These are phyloP conservation scores for Lucilia cuprina DNA, from an alignment of 1,140 invertebrate species.

Conservation along the genomic window DNA sequence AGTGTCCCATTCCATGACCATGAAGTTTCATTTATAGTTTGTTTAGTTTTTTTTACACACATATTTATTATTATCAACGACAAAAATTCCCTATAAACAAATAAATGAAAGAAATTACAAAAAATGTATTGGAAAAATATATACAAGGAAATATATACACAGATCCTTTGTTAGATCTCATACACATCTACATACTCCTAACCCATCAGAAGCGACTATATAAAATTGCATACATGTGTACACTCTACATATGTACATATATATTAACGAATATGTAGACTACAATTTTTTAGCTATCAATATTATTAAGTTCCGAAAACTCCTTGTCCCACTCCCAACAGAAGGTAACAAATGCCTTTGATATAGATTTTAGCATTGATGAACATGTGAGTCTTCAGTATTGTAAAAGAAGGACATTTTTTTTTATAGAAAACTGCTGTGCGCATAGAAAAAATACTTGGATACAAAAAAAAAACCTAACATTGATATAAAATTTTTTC, in stretches of 20 bases:
- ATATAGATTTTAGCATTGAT: slow-evolving; percentile 35
- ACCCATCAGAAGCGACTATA: not conserved
- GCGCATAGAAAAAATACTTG: not conserved
- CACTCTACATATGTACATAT: not conserved
- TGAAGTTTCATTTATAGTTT: not conserved
- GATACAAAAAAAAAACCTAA: not conserved
- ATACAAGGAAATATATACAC: not conserved
- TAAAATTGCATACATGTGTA: not conserved
- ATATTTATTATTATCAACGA: not conserved
- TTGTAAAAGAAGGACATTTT: not conserved
- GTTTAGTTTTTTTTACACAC: not conserved
- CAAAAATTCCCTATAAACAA: not conserved
- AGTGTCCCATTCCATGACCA: not conserved
- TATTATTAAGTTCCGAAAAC: not conserved
- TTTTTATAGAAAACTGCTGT: not conserved
- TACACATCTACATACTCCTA: not conserved
- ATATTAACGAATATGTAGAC: not conserved
- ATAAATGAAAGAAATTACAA: not conserved
- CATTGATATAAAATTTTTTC: not conserved
- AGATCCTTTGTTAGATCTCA: not conserved
- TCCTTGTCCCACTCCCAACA: not conserved
- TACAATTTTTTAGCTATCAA: not conserved
- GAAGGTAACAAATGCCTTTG: not conserved
- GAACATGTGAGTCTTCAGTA: slow-evolving; percentile 4
- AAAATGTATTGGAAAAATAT: not conserved